Conservation (phyloP, 1,140 invertebrate genomes). For the Nautilus pompilius region DNA sequence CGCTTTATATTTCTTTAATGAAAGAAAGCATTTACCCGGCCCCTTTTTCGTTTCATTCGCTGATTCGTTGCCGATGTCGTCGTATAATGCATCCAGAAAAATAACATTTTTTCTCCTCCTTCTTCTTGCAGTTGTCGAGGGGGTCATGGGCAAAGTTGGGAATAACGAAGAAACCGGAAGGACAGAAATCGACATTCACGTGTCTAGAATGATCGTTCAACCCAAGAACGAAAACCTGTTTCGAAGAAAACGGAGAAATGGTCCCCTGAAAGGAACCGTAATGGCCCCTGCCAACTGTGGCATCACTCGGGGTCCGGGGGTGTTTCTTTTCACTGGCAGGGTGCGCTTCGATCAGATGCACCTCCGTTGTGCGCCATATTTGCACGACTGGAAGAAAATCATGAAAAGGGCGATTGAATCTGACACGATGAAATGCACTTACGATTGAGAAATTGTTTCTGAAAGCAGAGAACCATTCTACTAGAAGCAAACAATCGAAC, state of each 20-base stretch:
- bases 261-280: conserved; percentile 38
- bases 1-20: conserved; percentile 13
- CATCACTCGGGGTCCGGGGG: conserved; percentile 67
- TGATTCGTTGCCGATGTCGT: too few relatives aligned
- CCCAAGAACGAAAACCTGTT: conserved; percentile 16
- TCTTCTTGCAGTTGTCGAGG: conserved; percentile 39
- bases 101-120: too few relatives aligned
- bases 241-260: too few relatives aligned
- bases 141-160: conserved; percentile 23
- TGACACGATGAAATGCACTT: too few relatives aligned
- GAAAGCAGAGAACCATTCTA: too few relatives aligned
- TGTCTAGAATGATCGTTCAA: conserved; percentile 31
- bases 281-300: conserved; percentile 67
- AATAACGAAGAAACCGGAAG: conserved; percentile 17
- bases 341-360: conserved; percentile 68
- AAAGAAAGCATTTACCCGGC: too few relatives aligned
- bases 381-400: conserved; percentile 67
- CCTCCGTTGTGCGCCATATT: conserved; percentile 70
- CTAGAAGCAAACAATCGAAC: too few relatives aligned
- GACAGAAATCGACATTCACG: conserved; percentile 24
- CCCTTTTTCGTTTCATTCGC: too few relatives aligned
- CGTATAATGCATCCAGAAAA: too few relatives aligned
- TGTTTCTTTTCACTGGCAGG: conserved; percentile 77
- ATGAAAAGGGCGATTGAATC: conserved; percentile 62
- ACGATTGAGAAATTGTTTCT: too few relatives aligned